Evolutionary conservation across 2,113 vertebrate genomes (phyloP).

Genomic region (Chionis minor): DNA sequence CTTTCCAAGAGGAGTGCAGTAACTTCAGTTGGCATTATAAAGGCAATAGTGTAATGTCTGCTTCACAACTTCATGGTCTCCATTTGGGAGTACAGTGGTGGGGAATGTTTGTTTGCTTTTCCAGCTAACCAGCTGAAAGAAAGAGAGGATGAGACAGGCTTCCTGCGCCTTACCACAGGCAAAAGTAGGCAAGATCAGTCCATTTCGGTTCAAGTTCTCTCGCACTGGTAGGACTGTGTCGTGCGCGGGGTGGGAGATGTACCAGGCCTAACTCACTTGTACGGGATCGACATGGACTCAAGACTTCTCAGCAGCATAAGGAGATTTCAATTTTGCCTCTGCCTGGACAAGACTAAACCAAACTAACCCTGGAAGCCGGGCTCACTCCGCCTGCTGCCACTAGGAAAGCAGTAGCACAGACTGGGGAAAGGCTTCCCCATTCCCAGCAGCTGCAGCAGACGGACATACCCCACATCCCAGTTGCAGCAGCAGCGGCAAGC

Average conservation of each 20-base stretch:
- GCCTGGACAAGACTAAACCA: background rate
- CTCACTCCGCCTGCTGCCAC: background rate
- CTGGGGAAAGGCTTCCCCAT: background rate
- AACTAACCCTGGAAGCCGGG: background rate
- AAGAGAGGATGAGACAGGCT: background rate
- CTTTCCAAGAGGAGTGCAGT: background rate
- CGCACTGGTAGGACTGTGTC: background rate
- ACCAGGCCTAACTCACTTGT: background rate
- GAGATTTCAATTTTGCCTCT: background rate
- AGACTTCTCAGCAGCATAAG: background rate
- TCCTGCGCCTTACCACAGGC: background rate
- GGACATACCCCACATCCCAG: background rate
- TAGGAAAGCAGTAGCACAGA: background rate
- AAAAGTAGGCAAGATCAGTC: too few relatives aligned
- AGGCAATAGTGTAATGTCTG: background rate
- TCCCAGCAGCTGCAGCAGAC: background rate
- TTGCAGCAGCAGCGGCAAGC: background rate
- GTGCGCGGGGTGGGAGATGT: fast-evolving
- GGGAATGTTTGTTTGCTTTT: background rate
- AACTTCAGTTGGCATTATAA: background rate
- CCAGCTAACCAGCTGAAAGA: background rate
- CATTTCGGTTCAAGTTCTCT: background rate
- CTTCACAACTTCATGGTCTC: background rate
- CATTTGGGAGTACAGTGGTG: too few relatives aligned
- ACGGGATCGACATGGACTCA: background rate